Conservation (phyloP, 1,140 invertebrate species). For the Calephelis nemesis region DNA sequence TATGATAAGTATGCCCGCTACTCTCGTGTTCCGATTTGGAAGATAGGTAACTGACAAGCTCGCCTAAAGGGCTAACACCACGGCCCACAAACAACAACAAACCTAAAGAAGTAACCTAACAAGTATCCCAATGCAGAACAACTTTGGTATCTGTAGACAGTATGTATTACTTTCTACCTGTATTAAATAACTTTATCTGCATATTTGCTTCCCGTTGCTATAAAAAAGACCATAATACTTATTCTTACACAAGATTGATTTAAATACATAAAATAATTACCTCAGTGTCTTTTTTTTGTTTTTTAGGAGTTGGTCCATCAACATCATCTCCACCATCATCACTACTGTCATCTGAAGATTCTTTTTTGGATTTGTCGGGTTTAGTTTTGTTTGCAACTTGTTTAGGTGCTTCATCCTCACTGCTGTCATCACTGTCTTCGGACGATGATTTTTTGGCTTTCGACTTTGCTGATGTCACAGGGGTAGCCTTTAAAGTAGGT, state of each 20-base stretch:
- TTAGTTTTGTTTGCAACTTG: constrained; percentile 23
- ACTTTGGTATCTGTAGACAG: too few species aligned
- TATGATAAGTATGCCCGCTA: too few species aligned
- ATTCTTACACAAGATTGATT: not conserved
- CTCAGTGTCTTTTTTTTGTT: constrained; percentile 42
- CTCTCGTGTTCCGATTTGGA: too few species aligned
- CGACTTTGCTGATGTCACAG: constrained; percentile 35
- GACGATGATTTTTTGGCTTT: constrained; percentile 41
- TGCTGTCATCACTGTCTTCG: constrained; percentile 49
- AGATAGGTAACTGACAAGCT: too few species aligned
- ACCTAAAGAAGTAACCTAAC: too few species aligned
- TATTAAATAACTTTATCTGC: constrained; percentile 31
- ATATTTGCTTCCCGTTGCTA: too few species aligned
- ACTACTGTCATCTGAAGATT: constrained; percentile 49
- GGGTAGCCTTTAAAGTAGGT: constrained; percentile 25
- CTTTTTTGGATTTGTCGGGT: constrained; percentile 29
- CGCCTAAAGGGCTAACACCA: too few species aligned
- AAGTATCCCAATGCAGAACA: too few species aligned
- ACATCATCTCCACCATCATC: constrained; percentile 38
- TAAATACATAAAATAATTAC: constrained; percentile 2
- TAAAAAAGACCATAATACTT: too few species aligned
- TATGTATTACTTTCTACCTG: too few species aligned
- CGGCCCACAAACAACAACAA: too few species aligned
- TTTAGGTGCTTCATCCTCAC: constrained; percentile 43
- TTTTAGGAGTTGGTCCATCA: constrained; percentile 53